A percentile compares a stretch with the other conserved stretches of the same genome.
Evolutionary conservation across 2,113 vertebrate genomes (phyloP).

Genomic region (Dermatemys mawii): DNA sequence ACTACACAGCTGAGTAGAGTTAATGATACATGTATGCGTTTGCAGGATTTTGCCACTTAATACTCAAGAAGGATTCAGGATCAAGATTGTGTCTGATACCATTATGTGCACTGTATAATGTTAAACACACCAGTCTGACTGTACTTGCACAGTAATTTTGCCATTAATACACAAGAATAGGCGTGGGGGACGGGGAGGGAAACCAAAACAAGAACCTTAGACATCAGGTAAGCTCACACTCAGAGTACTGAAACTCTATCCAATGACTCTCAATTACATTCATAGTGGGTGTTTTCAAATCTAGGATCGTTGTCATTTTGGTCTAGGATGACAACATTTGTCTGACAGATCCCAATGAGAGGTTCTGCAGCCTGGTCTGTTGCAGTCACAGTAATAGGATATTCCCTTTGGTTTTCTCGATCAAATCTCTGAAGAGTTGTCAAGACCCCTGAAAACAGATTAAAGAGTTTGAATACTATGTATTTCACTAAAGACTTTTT

Average conservation of each 20-base stretch:
- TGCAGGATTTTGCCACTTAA: background rate
- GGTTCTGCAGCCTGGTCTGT: constrained; percentile 90
- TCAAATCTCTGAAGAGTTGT: constrained; percentile 87
- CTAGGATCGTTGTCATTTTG: constrained; percentile 92
- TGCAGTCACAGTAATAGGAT: constrained; percentile 88
- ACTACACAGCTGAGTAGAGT: background rate
- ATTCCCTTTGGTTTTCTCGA: constrained; percentile 89
- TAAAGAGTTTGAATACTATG: background rate
- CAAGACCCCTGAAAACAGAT: constrained; percentile 80
- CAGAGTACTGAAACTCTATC: constrained; percentile 54
- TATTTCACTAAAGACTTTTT: background rate
- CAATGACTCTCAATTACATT: constrained; percentile 84
- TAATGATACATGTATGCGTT: background rate
- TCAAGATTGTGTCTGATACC: background rate
- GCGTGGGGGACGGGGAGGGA: background rate
- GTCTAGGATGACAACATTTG: constrained; percentile 88
- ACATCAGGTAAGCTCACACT: constrained; percentile 57
- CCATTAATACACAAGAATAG: background rate
- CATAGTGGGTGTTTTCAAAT: constrained; percentile 91
- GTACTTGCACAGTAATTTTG: background rate
- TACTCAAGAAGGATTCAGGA: background rate
- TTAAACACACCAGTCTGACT: background rate
- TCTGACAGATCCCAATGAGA: constrained; percentile 90
- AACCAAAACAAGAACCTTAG: constrained; percentile 3
- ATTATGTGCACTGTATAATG: background rate